phyloP scores from a whole-genome alignment of 2,797 vertebrate species.

The Heliangelus exortis region DNA sequence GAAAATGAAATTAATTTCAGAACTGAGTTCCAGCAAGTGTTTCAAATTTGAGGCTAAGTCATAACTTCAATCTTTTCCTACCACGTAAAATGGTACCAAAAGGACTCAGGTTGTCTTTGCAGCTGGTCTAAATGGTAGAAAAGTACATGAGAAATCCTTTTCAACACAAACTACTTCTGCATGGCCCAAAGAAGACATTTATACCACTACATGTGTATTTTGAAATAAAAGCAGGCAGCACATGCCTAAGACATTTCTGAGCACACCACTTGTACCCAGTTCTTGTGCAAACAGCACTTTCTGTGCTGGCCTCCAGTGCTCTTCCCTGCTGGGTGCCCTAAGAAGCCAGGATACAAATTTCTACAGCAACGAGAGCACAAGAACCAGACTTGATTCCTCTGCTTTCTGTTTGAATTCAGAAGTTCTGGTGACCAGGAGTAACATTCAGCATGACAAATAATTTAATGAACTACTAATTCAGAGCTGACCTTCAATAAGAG shows the following conservation, averaged over 20 bases:
- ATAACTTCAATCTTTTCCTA: neutral
- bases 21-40: neutral
- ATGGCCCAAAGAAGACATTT: neutral
- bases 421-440: constrained; percentile 23
- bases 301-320: neutral
- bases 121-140: neutral
- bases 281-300: neutral
- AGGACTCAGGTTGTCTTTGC: neutral
- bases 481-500: constrained; percentile 49
- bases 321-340: neutral
- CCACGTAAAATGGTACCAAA: neutral
- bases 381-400: neutral
- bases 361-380: neutral
- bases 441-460: constrained; percentile 49
- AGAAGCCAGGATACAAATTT: neutral
- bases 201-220: neutral
- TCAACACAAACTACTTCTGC: neutral
- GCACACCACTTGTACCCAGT: neutral
- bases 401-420: neutral
- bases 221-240: neutral
- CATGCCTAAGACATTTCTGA: neutral
- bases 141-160: neutral
- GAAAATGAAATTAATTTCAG: neutral
- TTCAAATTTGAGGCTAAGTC: neutral
- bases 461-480: constrained; percentile 53